phyloP scores from a whole-genome alignment of 2,888 invertebrate genomes.

The Thumatha senex region DNA sequence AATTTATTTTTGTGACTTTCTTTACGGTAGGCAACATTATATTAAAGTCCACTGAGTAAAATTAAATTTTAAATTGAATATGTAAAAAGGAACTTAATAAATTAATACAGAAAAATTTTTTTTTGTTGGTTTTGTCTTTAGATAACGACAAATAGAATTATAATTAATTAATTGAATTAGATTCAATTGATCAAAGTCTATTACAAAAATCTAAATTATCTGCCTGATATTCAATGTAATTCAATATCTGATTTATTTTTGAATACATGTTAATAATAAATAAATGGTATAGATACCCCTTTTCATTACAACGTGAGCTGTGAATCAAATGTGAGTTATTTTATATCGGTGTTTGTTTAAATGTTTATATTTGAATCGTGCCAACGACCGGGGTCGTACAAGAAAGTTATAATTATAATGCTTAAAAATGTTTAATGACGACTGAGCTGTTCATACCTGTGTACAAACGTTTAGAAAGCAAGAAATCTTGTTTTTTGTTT shows the following conservation, averaged over 20 bases:
- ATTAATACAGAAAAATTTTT: too few species aligned
- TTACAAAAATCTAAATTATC: too few species aligned
- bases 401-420: conserved; percentile 46
- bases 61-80: too few species aligned
- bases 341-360: conserved; percentile 77
- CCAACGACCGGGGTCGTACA: conserved; percentile 63
- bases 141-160: too few species aligned
- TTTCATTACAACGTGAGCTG: conserved; percentile 46
- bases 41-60: too few species aligned
- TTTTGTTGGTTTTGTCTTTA: too few species aligned
- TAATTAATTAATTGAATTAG: too few species aligned
- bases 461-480: conserved; percentile 1
- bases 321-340: conserved; percentile 71
- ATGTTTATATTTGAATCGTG: conserved; percentile 78
- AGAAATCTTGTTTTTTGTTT: not conserved
- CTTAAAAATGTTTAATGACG: conserved; percentile 23
- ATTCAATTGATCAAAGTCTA: too few species aligned
- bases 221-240: conserved; percentile 2
- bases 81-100: too few species aligned
- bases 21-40: too few species aligned
- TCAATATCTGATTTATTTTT: conserved; percentile 9
- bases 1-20: too few species aligned
- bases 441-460: conserved; percentile 10
- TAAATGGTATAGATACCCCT: conserved; percentile 38
- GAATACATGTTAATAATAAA: conserved; percentile 28